Evolutionary conservation across 2,888 invertebrate genomes (phyloP).

Genomic region (Orchestes rusci): DNA sequence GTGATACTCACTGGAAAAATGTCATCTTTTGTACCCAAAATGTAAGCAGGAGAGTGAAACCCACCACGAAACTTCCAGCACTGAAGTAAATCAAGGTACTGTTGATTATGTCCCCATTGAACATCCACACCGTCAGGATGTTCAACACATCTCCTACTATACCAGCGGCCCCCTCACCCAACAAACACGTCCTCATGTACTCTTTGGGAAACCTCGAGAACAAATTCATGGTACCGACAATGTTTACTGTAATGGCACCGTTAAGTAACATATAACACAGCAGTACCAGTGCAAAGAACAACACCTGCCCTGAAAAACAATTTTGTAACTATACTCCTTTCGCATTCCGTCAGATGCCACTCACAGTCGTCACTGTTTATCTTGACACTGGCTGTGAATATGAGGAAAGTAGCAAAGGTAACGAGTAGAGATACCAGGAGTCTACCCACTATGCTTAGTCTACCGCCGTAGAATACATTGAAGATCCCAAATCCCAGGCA

Average conservation of each 20-base stretch:
- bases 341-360: no score
- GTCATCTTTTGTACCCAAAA: conserved; percentile 3
- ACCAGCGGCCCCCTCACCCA: conserved; percentile 24
- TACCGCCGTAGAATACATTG: conserved; percentile 22
- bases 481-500: conserved; percentile 22
- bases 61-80: conserved; percentile 6
- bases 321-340: no score
- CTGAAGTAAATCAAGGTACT: conserved; percentile 9
- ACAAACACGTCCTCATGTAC: conserved; percentile 23
- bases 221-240: conserved; percentile 18
- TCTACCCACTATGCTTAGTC: conserved; percentile 20
- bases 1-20: conserved; percentile 9
- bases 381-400: conserved; percentile 23
- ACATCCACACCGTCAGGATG: conserved; percentile 17
- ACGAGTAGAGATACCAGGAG: conserved; percentile 20
- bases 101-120: conserved; percentile 20
- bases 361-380: conserved; percentile 26
- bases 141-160: conserved; percentile 22
- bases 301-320: no score
- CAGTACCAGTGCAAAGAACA: no score
- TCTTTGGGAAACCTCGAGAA: conserved; percentile 23
- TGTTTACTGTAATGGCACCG: conserved; percentile 20
- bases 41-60: conserved; percentile 1
- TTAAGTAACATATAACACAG: no score
- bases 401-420: conserved; percentile 19